These are phyloP conservation scores for Pandion haliaetus DNA, from an alignment of 2,113 vertebrate genomes.

Conservation along the genomic window DNA sequence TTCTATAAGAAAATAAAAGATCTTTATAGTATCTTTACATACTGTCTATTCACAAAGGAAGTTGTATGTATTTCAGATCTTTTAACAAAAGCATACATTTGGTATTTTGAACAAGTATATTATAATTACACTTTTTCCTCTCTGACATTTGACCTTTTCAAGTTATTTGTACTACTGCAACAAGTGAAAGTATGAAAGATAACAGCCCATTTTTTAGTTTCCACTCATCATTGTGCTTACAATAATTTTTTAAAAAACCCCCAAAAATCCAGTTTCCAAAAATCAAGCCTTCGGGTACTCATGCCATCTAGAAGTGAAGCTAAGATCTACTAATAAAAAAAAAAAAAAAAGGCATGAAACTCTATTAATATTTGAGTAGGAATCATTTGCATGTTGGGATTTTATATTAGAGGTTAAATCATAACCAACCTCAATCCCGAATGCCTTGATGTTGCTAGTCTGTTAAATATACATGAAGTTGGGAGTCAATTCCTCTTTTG, in stretches of 20 bases:
- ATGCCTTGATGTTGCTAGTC: neutral
- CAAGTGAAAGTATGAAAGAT: neutral
- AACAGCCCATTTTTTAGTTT: neutral
- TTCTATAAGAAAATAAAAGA: conserved; percentile 80
- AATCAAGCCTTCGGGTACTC: neutral
- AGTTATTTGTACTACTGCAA: neutral
- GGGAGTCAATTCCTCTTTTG: neutral
- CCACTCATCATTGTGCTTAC: neutral
- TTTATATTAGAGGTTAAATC: neutral
- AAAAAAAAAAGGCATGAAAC: neutral
- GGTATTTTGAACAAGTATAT: neutral
- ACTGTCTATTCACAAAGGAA: neutral
- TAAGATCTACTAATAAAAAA: neutral
- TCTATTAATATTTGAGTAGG: neutral
- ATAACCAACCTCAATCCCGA: neutral
- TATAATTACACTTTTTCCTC: neutral
- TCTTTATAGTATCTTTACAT: neutral
- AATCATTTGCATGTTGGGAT: neutral
- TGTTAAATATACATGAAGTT: neutral
- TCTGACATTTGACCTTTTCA: neutral
- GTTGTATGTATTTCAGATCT: neutral
- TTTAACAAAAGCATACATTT: neutral
- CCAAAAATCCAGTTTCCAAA: neutral
- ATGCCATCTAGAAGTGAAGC: neutral
- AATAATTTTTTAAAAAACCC: neutral